phyloP scores from a whole-genome alignment of 2,888 invertebrate genomes.

The Theodoxus fluviatilis region DNA sequence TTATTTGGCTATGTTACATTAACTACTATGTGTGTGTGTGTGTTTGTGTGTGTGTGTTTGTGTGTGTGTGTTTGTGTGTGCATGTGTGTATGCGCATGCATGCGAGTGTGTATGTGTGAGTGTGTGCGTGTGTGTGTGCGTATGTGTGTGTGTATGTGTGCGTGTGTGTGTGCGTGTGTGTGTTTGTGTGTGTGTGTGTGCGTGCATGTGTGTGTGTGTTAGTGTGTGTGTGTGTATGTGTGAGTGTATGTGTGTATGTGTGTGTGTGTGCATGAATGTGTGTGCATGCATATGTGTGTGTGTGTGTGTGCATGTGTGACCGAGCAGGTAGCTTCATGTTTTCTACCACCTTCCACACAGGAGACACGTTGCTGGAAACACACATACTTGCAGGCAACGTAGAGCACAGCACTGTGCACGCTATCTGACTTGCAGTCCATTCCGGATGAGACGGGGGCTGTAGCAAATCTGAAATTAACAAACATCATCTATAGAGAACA shows the following conservation, averaged over 20 bases:
- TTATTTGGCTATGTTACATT: too few species aligned
- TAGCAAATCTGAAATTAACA: too few species aligned
- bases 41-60: neutral
- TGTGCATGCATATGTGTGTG: slow-evolving; percentile 12
- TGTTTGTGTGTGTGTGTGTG: neutral
- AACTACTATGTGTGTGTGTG: too few species aligned
- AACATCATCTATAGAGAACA: too few species aligned
- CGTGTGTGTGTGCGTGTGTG: slow-evolving; percentile 13
- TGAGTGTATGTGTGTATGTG: slow-evolving; percentile 17
- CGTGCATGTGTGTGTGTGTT: neutral
- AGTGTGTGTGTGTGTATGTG: slow-evolving; percentile 22
- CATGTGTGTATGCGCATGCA: neutral
- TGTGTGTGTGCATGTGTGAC: slow-evolving; percentile 3
- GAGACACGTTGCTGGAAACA: too few species aligned
- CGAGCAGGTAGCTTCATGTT: too few species aligned
- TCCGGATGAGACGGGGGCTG: too few species aligned
- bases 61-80: neutral
- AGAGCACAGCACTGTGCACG: too few species aligned
- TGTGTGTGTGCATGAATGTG: slow-evolving; percentile 18
- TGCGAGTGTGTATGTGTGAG: slow-evolving; percentile 12
- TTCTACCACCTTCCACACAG: too few species aligned
- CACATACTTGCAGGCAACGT: too few species aligned
- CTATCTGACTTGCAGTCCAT: too few species aligned
- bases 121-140: slow-evolving; percentile 14
- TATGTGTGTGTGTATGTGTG: slow-evolving; percentile 19